These are phyloP conservation scores for Cartodere bifasciata DNA, from an alignment of 2,888 invertebrate genomes.

Conservation along the genomic window DNA sequence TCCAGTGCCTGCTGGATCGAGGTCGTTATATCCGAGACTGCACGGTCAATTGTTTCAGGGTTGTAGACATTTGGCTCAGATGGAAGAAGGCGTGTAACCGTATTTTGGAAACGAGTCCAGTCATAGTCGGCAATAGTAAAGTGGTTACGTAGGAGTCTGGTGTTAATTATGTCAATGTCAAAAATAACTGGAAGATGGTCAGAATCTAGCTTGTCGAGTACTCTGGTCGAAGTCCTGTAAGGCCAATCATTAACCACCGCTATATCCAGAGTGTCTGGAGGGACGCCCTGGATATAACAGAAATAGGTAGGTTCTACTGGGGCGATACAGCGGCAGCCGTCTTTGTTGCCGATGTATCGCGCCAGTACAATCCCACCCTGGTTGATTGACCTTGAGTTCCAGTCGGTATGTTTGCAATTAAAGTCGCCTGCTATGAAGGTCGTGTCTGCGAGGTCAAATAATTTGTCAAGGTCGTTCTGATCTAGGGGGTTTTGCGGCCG, in stretches of 20 bases:
- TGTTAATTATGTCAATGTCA: too few species aligned
- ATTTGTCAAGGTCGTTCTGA: too few species aligned
- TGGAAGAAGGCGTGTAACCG: too few species aligned
- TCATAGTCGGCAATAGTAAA: not conserved
- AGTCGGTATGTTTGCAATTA: slow-evolving; percentile 9
- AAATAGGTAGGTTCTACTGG: too few species aligned
- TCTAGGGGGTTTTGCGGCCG: too few species aligned
- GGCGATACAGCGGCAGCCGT: too few species aligned
- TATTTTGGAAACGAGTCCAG: not conserved
- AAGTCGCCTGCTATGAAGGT: slow-evolving; percentile 9
- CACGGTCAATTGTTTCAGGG: too few species aligned
- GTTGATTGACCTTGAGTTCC: slow-evolving; percentile 6
- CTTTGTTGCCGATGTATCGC: not conserved
- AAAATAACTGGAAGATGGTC: slow-evolving; percentile 9
- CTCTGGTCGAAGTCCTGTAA: not conserved
- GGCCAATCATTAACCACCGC: slow-evolving; percentile 3
- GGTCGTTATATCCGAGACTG: too few species aligned
- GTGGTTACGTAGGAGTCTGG: too few species aligned
- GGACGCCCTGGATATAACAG: slow-evolving; percentile 3
- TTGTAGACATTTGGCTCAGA: too few species aligned
- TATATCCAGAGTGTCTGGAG: slow-evolving; percentile 6
- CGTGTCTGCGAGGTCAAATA: too few species aligned
- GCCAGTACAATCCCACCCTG: slow-evolving; percentile 4
- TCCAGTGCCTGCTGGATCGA: too few species aligned
- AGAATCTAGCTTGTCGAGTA: slow-evolving; percentile 6